Evolutionary conservation across 2,888 invertebrate genomes (phyloP), one percentile per base, ranked within the genome.

Genomic region (Pristionchus maxplancki): DNA sequence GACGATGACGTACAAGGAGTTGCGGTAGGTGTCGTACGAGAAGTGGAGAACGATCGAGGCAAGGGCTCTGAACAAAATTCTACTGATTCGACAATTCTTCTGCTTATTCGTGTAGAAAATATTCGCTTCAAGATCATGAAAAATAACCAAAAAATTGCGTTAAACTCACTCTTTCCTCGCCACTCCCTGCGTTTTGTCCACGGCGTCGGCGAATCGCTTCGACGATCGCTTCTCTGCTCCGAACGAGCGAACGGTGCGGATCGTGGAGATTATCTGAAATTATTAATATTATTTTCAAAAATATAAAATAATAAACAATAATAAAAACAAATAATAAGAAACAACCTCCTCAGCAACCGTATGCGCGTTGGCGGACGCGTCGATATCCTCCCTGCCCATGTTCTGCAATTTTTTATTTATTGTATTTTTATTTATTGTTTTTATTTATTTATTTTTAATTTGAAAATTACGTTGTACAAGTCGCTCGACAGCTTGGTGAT

Each of bases 201-300:
- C 85, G 9, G 83, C 67, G 5, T 81, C 58, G 2, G 90, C 92
- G 90, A 95, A 95, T 28, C 94, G 89, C 8, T 86, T 37, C 28
- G 91, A 89, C 89, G 95, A 95, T 13, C 90, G 92, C 8, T 62
- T 62, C 89, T 95, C 95, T 88, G 94, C 94, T 28, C 95, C 95
- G 91, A 95, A 95, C 85, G 82, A 83, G 0, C 82, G 91, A 11
- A 95, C 95, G 13, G 95, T 95, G 34, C 95, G 91, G 91, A 95
- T 95, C 1, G 94, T 93, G 15, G 95, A 93, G 31, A 94, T 90
- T 3, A 93, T 92, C 82, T 67, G 24, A 5, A 31, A 50, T 28
- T n/a, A n/a, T 40, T 24, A 9, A 34, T 15, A 11, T 34, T 74
- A 8, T 20, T 6, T 11, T 71, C 15, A 11, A 34, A 71, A 4